These are phyloP conservation scores for Adoxophyes honmai DNA, from an alignment of 1,140 invertebrate species.

Conservation along the genomic window DNA sequence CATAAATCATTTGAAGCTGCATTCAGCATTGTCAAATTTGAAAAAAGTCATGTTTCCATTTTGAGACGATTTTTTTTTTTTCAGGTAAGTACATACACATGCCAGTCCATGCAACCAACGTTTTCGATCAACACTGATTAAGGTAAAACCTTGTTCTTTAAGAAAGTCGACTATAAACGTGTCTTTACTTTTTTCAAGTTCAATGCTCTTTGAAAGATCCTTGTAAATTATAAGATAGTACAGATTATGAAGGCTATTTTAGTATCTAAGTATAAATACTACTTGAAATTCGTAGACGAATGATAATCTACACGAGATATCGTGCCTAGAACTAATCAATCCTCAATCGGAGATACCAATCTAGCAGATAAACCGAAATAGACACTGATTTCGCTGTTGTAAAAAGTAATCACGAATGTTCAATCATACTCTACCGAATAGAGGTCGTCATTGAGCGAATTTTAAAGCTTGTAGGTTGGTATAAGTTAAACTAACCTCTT, in stretches of 20 bases:
- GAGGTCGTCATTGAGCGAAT: background rate
- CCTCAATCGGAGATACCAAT: conserved; percentile 1
- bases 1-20: no score
- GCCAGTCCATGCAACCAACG: background rate
- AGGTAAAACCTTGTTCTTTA: no score
- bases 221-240: background rate
- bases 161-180: no score
- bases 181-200: no score
- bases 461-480: background rate
- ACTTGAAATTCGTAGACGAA: background rate
- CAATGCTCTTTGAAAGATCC: no score
- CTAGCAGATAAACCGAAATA: conserved; percentile 4
- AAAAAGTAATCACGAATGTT: background rate
- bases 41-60: no score
- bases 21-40: no score
- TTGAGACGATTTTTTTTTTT: background rate
- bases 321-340: conserved; percentile 13
- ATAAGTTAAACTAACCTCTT: background rate
- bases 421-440: background rate
- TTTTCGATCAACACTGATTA: background rate
- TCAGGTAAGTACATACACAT: conserved; percentile 1
- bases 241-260: background rate
- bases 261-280: background rate
- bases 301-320: conserved; percentile 2
- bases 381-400: background rate